phyloP scores from a whole-genome alignment of 2,888 invertebrate genomes.

The Drosophila phalerata region DNA sequence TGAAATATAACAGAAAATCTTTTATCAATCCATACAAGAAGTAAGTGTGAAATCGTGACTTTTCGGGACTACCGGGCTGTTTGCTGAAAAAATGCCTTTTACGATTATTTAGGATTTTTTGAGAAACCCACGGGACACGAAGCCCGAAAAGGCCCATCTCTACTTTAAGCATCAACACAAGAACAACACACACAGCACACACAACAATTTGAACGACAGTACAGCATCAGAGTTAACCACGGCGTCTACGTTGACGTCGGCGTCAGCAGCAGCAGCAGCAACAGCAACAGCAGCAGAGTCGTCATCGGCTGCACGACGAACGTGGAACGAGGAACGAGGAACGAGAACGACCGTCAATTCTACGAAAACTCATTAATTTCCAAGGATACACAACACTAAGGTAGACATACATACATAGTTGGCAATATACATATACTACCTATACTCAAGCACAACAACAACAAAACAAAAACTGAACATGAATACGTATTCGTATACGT shows the following conservation, averaged over 20 bases:
- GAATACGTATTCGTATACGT: not conserved
- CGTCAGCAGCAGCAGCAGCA: not conserved
- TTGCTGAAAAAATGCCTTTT: too few species aligned
- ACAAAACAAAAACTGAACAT: constrained; percentile 1
- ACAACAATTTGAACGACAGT: constrained; percentile 31
- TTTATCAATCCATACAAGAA: too few species aligned
- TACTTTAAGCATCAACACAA: constrained; percentile 14
- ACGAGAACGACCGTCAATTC: constrained; percentile 57
- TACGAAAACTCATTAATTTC: constrained; percentile 79
- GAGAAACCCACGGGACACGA: too few species aligned
- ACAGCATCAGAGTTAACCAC: constrained; percentile 17
- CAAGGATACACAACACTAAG: constrained; percentile 63
- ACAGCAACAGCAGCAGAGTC: not conserved
- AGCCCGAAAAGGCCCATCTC: too few species aligned
- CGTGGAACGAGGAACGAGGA: constrained; percentile 5
- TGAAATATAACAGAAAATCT: too few species aligned
- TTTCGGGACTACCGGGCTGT: too few species aligned
- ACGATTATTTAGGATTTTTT: too few species aligned
- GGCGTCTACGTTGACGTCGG: not conserved
- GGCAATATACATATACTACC: not conserved
- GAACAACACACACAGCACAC: not conserved
- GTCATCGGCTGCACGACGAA: constrained; percentile 22
- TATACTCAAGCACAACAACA: not conserved
- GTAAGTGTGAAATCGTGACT: too few species aligned
- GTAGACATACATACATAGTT: constrained; percentile 31